phyloP scores from a whole-genome alignment of 2,113 vertebrate genomes.

The Nettapus auritus region DNA sequence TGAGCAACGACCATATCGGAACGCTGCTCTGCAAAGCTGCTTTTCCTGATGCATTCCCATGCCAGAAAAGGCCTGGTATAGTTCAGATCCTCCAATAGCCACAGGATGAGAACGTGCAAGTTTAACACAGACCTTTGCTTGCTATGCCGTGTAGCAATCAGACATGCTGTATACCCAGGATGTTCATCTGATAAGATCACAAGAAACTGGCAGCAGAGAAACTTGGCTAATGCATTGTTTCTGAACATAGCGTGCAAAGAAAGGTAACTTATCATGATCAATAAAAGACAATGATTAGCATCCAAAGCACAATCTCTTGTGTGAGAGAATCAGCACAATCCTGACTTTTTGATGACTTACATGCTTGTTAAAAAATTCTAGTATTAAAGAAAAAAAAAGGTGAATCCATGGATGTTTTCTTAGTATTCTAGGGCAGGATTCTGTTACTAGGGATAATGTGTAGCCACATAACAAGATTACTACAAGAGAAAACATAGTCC shows the following conservation, averaged over 20 bases:
- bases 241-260: background rate
- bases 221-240: background rate
- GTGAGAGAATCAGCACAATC: background rate
- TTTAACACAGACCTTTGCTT: background rate
- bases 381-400: background rate
- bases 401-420: background rate
- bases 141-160: background rate
- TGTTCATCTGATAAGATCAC: background rate
- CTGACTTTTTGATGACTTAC: background rate
- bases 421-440: background rate
- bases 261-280: background rate
- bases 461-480: background rate
- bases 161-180: background rate
- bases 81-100: rapidly evolving
- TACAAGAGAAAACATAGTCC: background rate
- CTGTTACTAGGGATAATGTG: background rate
- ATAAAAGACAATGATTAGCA: background rate
- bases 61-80: background rate
- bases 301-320: background rate
- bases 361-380: background rate
- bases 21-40: background rate
- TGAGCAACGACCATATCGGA: background rate
- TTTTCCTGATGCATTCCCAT: background rate
- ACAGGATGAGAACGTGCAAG: background rate
- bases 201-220: background rate